Base-by-base conservation (phyloP, 2,797 vertebrate species). In the Acanthurus tractus region DNA sequence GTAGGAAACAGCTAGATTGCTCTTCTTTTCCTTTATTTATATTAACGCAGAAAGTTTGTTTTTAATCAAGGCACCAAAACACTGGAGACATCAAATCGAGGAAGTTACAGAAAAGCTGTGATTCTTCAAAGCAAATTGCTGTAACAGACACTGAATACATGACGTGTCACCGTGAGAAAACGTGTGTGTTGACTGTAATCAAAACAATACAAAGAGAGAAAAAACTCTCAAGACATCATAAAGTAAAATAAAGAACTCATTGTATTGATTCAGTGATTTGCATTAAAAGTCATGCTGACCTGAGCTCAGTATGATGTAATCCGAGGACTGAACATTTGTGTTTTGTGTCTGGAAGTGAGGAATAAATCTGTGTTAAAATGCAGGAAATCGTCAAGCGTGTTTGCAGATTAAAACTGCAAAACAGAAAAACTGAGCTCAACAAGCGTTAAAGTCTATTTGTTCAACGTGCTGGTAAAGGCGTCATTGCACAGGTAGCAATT, bases 401-500 rank as follows among this genome's bases (percentile, higher is more conserved):
- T 45, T 48, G 3, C 23, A 54, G 13, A 6, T 15, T 56, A 48
- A 46, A 34, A n/a, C 8, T 3, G n/a, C 25, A 25, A 25, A 18
- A 40, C 36, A 18, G 8, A 3, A 9, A 48, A 4, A 42, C n/a
- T 1, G 7, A 25, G 8, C 14, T 45, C 8, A 9, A 4, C 2
- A 29, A 44, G 25, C 4, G 4, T 36, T 25, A 64, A 9, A 10
- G 1, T 7, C 55, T 2, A 6, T 80, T 72, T 66, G 52, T 74
- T 76, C 15, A 34, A 70, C 70, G 4, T 42, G 36, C 44, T 76
- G 63, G 70, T 79, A 79, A 52, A 46, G 29, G 54, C 22, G n/a
- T 74, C 6, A 1, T 44, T 69, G 67, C 70, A 29, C 20, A 70
- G 78, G 63, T 49, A 25, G 53, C 73, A 81, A 58, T 85, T 83